Evolutionary conservation across 2,797 vertebrate genomes (phyloP), one percentile per base, ranked within the genome.

Genomic region (Coranthus polyacanthus): DNA sequence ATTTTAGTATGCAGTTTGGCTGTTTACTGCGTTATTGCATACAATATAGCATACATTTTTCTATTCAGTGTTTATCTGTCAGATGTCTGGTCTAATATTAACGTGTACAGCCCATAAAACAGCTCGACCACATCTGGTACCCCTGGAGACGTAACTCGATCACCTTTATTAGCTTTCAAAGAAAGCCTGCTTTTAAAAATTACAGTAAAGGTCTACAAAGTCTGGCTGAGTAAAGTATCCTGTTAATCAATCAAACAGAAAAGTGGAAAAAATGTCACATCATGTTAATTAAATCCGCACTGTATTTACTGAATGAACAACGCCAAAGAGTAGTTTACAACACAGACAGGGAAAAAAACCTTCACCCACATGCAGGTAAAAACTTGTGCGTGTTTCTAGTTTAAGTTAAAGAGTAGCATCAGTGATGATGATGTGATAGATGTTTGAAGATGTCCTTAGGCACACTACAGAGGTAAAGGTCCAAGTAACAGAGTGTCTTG

Each of bases 311-410:
- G 29, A 52, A 45, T 42, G 6, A 79, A 75, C 59, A 73, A 26
- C 32, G 7, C 17, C 12, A 24, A 22, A 47, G 11, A 52, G n/a
- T 13, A 49, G 16, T 72, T 64, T 29, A 82, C 12, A 61, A 46
- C 4, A 10, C 32, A 44, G 6, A 50, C 4, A 3, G 29, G 12
- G n/a, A 52, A 45, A 68, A 10, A 63, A 58, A 61, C 49, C 37
- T 70, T 20, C 53, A 32, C 80, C 34, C 12, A 71, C 39, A 52
- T 49, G 18, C 29, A 58, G 36, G 18, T 72, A 50, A 53, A 82
- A 71, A 68, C 42, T 54, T 91, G 84, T 89, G 89, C 64, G 72
- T 83, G 53, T 78, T 90, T 84, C 5, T 12, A 68, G 43, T 69
- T 75, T 78, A 60, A 55, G 55, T 68, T 56, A 39, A 62, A 66